A percentile compares a stretch with the other conserved stretches of the same genome.
phyloP scores from a whole-genome alignment of 1,140 invertebrate genomes.

The Laupala kohalensis region DNA sequence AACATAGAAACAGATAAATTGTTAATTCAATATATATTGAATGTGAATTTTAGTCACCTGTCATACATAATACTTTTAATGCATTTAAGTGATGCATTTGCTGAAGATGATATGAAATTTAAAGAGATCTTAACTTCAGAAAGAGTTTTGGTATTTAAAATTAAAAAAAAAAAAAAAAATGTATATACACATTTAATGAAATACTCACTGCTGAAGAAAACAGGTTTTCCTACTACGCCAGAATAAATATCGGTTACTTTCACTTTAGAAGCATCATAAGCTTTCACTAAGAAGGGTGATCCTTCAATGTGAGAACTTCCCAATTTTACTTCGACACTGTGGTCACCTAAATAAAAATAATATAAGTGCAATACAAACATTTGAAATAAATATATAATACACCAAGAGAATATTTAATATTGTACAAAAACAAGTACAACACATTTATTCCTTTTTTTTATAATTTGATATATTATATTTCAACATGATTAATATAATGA shows the following conservation, averaged over 20 bases:
- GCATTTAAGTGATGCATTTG: too few relatives aligned
- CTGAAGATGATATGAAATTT: too few relatives aligned
- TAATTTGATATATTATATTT: too few relatives aligned
- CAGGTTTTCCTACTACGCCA: conserved; percentile 79
- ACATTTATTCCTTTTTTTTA: neutral
- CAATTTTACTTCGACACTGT: conserved; percentile 80
- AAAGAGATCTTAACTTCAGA: too few relatives aligned
- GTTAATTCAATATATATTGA: too few relatives aligned
- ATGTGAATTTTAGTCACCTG: too few relatives aligned
- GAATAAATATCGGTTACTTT: conserved; percentile 80
- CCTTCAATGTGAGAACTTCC: conserved; percentile 75
- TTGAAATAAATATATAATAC: too few relatives aligned
- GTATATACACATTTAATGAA: neutral
- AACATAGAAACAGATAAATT: too few relatives aligned
- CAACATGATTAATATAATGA: too few relatives aligned
- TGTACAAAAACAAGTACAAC: neutral
- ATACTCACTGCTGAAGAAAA: conserved; percentile 81
- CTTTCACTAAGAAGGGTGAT: conserved; percentile 89
- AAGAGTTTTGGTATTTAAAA: too few relatives aligned
- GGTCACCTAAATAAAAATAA: conserved; percentile 45
- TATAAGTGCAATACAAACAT: neutral
- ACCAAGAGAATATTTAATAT: neutral
- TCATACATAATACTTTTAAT: too few relatives aligned
- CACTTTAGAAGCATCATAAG: conserved; percentile 84
- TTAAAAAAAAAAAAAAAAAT: neutral